Conservation (phyloP, 2,113 vertebrate genomes). For the Murina feae region DNA sequence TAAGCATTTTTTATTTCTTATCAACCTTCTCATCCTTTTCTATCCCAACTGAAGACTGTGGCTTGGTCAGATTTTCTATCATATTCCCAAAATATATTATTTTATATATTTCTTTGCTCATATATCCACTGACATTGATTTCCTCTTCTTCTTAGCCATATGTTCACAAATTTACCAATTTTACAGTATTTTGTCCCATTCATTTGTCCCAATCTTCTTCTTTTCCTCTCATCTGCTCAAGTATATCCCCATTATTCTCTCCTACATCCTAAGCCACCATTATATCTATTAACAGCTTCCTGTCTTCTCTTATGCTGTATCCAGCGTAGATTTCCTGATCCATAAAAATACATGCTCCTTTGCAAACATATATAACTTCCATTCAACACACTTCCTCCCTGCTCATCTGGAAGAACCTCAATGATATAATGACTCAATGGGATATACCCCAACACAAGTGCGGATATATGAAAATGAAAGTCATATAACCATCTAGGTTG, state of each 20-base stretch:
- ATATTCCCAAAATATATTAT: neutral
- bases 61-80: neutral
- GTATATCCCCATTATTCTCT: neutral
- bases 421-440: neutral
- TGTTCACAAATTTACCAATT: neutral
- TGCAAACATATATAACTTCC: neutral
- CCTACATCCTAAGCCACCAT: neutral
- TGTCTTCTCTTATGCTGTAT: neutral
- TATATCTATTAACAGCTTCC: neutral
- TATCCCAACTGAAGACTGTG: neutral
- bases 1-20: neutral
- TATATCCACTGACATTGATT: neutral
- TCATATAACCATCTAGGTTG: neutral
- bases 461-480: neutral
- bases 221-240: neutral
- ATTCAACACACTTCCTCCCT: neutral
- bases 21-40: neutral
- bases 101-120: neutral
- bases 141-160: neutral
- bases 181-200: neutral
- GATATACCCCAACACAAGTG: neutral
- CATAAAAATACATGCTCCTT: neutral
- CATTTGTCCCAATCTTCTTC: neutral
- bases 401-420: neutral
- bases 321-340: neutral